Base-by-base conservation (phyloP, 1,140 invertebrate genomes). In the Prorops nasuta region DNA sequence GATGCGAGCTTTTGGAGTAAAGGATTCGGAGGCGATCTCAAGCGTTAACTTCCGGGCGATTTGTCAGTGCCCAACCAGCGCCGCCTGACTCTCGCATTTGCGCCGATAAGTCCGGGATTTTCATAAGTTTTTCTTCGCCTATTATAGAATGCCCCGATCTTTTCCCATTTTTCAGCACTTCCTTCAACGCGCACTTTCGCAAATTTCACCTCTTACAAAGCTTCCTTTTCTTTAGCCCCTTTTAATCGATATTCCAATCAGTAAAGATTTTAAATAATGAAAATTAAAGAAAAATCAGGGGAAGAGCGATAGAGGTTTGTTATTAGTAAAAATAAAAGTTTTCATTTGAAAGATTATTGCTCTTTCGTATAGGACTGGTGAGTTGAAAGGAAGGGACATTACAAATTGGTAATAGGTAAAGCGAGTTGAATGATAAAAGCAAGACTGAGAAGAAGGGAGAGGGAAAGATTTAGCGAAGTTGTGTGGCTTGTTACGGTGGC, bases 31-130 rank as follows among this genome's bases (percentile, higher is more conserved):
- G 50, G 51, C 63, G 62, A 61, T 56, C 49, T 58, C 49, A 53
- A 57, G 59, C 56, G 62, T 60, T 64, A 64, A 58, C 63, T 67
- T 67, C 57, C 64, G 54, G 57, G 54, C 64, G 64, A 67, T 67
- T 67, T 66, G 59, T 67, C 62, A 59, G 49, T 58, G 48, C 52
- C 49, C 28, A 48, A 3, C 36, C 43, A 35, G 44, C 45, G 37
- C 46, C 39, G 7, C 14, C 34, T 10, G 4, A 35, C 55, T 35
- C 49, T 42, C 32, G n/a, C n/a, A n/a, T n/a, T 24, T 21, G 19
- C 40, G 36, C 18, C 44, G 39, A 67, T 67, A 67, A 67, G 66
- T 67, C 57, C 51, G 24, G 59, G 58, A 66, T 67, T 66, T 67
- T 66, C 64, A 66, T 67, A 66, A 67, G 57, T 64, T 66, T 54